Evolutionary conservation across 2,113 vertebrate species (phyloP).

Genomic region (Hepsetus odoe): DNA sequence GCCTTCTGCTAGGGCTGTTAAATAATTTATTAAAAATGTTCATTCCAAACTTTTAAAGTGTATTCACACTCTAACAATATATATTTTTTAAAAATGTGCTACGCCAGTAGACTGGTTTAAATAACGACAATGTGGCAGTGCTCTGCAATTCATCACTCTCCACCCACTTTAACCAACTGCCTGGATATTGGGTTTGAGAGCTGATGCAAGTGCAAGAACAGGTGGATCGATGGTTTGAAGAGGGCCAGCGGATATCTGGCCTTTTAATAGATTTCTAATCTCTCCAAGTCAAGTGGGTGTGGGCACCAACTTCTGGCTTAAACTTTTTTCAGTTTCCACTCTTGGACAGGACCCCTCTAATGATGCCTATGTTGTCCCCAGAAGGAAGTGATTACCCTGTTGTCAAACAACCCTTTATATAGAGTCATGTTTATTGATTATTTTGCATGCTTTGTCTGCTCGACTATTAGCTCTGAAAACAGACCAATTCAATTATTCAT

Average conservation of each 20-base stretch:
- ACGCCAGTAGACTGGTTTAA: conserved; percentile 56
- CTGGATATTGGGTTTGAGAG: conserved; percentile 37
- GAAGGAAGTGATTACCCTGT: conserved; percentile 7
- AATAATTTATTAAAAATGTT: too few species aligned
- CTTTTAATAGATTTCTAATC: conserved; percentile 55
- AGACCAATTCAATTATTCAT: neutral
- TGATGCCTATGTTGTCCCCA: neutral
- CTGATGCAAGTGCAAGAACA: conserved; percentile 28
- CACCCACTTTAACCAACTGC: conserved; percentile 19
- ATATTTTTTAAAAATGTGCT: too few species aligned
- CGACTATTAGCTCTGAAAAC: neutral
- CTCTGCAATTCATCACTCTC: conserved; percentile 54
- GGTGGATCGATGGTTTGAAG: conserved; percentile 44
- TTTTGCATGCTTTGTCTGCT: neutral
- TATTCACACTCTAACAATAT: too few species aligned
- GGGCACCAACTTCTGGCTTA: neutral
- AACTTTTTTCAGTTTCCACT: neutral
- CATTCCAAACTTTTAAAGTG: too few species aligned
- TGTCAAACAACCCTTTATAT: neutral
- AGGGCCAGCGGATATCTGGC: conserved; percentile 45
- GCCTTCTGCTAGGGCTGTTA: too few species aligned
- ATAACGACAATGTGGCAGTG: conserved; percentile 56
- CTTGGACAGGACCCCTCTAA: conserved; percentile 10
- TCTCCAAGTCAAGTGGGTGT: conserved; percentile 30
- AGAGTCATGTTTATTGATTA: neutral